These are phyloP conservation scores for Penaeus japonicus DNA, from an alignment of 1,140 invertebrate species.

Conservation along the genomic window DNA sequence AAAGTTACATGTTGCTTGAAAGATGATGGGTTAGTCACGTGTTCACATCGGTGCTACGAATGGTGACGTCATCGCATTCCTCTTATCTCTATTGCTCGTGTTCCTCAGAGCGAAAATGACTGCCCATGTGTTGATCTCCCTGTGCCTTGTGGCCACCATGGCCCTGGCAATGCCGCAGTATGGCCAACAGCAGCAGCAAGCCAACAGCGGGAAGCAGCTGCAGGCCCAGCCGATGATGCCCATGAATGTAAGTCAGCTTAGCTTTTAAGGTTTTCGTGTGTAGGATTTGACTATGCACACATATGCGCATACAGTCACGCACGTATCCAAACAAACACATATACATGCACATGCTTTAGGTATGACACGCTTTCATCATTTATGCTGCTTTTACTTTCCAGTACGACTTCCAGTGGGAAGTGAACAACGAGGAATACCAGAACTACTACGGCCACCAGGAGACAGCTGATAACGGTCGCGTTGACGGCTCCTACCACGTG, in stretches of 20 bases:
- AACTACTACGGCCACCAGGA: slow-evolving; percentile 60
- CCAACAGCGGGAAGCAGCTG: slow-evolving; percentile 2
- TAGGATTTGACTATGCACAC: too few species aligned
- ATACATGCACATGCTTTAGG: background rate
- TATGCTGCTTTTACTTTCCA: slow-evolving; percentile 65
- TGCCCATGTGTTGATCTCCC: background rate
- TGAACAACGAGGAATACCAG: slow-evolving; percentile 74
- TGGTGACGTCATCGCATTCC: too few species aligned
- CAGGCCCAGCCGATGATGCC: background rate
- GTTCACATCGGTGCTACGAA: too few species aligned
- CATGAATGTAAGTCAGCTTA: slow-evolving; percentile 42
- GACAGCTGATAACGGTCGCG: slow-evolving; percentile 33
- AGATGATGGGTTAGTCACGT: too few species aligned
- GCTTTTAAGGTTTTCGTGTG: too few species aligned
- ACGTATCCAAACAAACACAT: too few species aligned
- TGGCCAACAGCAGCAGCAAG: background rate
- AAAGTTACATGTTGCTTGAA: too few species aligned
- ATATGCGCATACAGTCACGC: too few species aligned
- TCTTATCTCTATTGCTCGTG: too few species aligned
- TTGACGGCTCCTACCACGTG: slow-evolving; percentile 60
- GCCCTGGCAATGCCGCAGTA: background rate
- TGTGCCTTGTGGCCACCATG: background rate
- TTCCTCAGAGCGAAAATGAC: background rate
- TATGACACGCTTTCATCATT: background rate
- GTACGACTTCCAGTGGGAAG: slow-evolving; percentile 86